Conservation (phyloP, 2,113 vertebrate species). For the Barbus barbus region DNA sequence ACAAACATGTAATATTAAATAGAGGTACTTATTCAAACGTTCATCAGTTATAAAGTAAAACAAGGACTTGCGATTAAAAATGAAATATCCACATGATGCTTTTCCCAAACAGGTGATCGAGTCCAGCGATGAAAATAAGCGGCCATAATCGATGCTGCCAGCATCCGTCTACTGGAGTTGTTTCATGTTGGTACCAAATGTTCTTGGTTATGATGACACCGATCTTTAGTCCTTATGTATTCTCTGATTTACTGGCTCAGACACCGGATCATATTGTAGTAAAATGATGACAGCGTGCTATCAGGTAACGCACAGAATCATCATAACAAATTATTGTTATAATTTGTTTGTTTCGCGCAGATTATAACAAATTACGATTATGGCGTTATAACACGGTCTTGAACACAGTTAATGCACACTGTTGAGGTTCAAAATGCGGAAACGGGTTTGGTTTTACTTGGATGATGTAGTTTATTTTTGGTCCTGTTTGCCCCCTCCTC, state of each 20-base stretch:
- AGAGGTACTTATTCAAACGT: constrained; percentile 48
- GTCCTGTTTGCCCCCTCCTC: constrained; percentile 70
- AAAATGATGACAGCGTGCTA: constrained; percentile 12
- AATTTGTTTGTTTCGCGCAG: no score
- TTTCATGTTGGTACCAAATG: constrained; percentile 9
- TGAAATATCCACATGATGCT: constrained; percentile 57
- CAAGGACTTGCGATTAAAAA: constrained; percentile 50
- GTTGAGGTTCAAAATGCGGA: not conserved
- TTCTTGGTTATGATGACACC: not conserved
- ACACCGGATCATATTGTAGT: not conserved
- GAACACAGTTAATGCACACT: not conserved
- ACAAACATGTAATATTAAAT: constrained; percentile 50
- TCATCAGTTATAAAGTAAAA: constrained; percentile 27
- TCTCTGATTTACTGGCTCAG: not conserved
- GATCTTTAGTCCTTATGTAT: not conserved
- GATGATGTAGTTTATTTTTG: constrained; percentile 61
- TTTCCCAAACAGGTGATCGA: constrained; percentile 57
- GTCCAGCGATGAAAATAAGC: constrained; percentile 60
- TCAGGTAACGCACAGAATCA: not conserved
- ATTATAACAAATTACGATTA: not conserved
- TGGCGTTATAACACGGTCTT: constrained; percentile 1
- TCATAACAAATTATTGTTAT: no score
- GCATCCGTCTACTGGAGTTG: constrained; percentile 37
- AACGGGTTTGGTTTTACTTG: constrained; percentile 34
- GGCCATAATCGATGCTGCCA: constrained; percentile 49